Evolutionary conservation across 2,113 vertebrate species (phyloP), one percentile per base, ranked within the genome.

Genomic region (Rattus rattus): DNA sequence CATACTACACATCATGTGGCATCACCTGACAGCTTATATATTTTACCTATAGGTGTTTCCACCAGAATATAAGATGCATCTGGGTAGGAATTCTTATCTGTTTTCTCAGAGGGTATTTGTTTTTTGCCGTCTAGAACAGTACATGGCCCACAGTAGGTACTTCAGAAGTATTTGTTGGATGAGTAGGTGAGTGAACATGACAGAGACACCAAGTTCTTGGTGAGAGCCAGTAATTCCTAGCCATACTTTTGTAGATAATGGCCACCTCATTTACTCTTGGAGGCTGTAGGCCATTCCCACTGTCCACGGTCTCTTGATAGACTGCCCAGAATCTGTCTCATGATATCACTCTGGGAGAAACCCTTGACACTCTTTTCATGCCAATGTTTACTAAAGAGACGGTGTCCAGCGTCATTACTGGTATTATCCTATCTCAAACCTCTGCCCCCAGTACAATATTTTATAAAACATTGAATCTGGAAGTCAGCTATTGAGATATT

Each of bases 401-500:
- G 33, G 20, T n/a, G 39, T 36, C 47, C 49, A 56, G 7, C 43
- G 33, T 77, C 49, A 92, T 75, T 63, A 54, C 10, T 33, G 36
- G 30, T 61, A 26, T 22, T 87, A 30, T 6, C 7, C 6, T 33
- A 77, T 43, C 39, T 93, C 59, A 81, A 47, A 9, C 28, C 39
- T 73, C 16, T n/a, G 49, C 0, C 28, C 11, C 17, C 28, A 73
- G 63, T 33, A 12, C 26, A 88, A 92, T 86, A 30, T 96, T 85
- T 80, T 56, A 52, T 65, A 76, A 91, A 91, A 73, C 5, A 88
- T 84, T 72, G 69, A 95, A 96, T 77, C 4, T 8, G 76, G 69
- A 96, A 95, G 72, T 43, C 24, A 89, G 11, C 65, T 67, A 88
- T 33, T 30, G 54, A 91, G 85, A 59, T 91, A 54, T 95, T 94